Conservation (phyloP, 2,113 vertebrate genomes). For the Anhinga rufa region DNA sequence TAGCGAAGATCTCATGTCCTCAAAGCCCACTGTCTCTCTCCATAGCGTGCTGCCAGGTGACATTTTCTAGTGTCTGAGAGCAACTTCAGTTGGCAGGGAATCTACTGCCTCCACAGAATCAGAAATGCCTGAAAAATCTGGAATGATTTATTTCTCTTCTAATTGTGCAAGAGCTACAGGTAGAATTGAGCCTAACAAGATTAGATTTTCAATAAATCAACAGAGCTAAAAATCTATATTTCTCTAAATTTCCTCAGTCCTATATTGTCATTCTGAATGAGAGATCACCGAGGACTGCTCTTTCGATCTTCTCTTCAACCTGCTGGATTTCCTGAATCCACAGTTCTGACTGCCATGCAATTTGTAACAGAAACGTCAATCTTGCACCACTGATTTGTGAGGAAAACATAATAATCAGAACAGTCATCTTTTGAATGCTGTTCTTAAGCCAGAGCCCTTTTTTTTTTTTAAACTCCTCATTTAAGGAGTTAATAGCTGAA, state of each 20-base stretch:
- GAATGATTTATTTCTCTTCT: background rate
- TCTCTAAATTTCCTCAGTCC: background rate
- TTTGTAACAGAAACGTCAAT: background rate
- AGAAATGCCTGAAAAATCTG: background rate
- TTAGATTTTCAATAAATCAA: constrained; percentile 45
- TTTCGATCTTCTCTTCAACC: background rate
- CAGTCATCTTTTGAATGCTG: background rate
- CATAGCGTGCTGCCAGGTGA: background rate
- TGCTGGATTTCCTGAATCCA: background rate
- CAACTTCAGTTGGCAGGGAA: background rate
- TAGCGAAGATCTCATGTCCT: background rate
- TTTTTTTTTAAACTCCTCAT: background rate
- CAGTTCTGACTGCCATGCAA: background rate
- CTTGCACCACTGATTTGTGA: background rate
- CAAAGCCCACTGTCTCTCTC: background rate
- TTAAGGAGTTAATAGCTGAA: background rate
- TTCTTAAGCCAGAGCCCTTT: background rate
- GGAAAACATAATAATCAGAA: background rate
- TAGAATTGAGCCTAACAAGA: background rate
- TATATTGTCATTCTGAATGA: background rate
- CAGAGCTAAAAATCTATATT: background rate
- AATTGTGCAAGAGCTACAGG: background rate
- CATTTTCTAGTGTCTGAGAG: background rate
- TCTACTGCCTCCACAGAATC: background rate
- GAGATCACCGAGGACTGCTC: background rate